Base-by-base conservation (phyloP, 2,797 vertebrate genomes). In the Macropodus opercularis region DNA sequence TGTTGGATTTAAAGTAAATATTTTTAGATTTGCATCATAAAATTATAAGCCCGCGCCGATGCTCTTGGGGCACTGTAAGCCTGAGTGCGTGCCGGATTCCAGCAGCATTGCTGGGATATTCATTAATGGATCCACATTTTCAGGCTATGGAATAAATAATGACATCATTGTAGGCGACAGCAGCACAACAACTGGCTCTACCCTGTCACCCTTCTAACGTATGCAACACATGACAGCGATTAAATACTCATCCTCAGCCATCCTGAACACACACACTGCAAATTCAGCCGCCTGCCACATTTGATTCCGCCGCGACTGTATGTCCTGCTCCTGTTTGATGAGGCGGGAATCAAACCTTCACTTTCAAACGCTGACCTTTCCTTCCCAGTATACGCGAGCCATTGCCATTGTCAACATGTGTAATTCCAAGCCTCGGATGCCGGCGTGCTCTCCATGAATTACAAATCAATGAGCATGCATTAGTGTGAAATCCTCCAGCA, bases 331-430 rank as follows among this genome's bases (percentile, higher is more conserved):
- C 49, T 57, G 59, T 73, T 80, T 69, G 63, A 74, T 40, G 56
- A 70, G 55, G 44, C 18, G 8, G 24, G 69, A 83, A 82, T 75
- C 76, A 85, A 86, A 81, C 57, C 56, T 56, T 70, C 46, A 82
- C 63, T 87, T 90, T 85, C 77, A 81, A 85, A 83, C 61, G 55
- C 9, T 86, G 86, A 92, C 90, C 90, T 91, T 91, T 92, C 80
- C 69, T 80, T 90, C 42, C 21, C 69, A 59, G 72, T 64, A 61
- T 79, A 70, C 68, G 71, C 80, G 73, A 38, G 41, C 41, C 64
- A 52, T 71, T 61, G 71, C 72, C 63, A 60, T 88, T 88, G 87
- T 90, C 78, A 82, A 86, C 85, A 85, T 81, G 71, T 85, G 82
- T 90, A 89, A 91, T 85, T 87, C 86, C 62, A 56, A 42, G 63